Evolutionary conservation across 2,113 vertebrate genomes (phyloP).

Genomic region (Catharus bicknelli): DNA sequence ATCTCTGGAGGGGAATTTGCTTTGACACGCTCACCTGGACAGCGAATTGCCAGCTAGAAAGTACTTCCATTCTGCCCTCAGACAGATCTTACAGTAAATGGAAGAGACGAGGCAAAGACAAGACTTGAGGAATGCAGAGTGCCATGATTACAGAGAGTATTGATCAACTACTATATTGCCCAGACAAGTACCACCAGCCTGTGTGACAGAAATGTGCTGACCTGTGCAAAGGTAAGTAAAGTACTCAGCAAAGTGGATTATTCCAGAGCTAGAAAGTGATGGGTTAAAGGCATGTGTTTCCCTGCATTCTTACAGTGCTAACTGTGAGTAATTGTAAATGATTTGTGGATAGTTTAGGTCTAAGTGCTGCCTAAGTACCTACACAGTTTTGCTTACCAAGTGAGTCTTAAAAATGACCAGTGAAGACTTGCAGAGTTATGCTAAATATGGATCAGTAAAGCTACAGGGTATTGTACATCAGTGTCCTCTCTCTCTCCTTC

Average conservation of each 20-base stretch:
- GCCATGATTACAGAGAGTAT: neutral
- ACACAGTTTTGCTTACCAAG: slow-evolving; percentile 28
- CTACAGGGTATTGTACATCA: neutral
- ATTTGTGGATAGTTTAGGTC: slow-evolving; percentile 21
- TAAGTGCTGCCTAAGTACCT: slow-evolving; percentile 19
- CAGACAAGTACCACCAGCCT: neutral
- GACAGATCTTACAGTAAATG: neutral
- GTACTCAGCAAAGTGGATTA: slow-evolving; percentile 37
- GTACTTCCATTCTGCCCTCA: neutral
- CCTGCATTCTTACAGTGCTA: slow-evolving; percentile 18
- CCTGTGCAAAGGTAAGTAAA: slow-evolving; percentile 28
- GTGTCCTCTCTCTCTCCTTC: neutral
- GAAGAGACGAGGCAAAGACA: neutral
- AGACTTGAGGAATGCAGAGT: neutral
- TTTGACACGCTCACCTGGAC: neutral
- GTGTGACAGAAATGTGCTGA: slow-evolving; percentile 38
- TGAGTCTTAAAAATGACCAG: slow-evolving; percentile 6
- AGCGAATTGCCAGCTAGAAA: neutral
- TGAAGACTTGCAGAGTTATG: neutral
- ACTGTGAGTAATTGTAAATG: slow-evolving; percentile 32
- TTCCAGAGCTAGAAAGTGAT: neutral
- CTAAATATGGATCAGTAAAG: neutral
- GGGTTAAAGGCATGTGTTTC: neutral
- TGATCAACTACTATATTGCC: neutral
- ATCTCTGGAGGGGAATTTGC: neutral